These are phyloP conservation scores for Pantherophis vulpinus DNA, from an alignment of 2,797 vertebrate genomes.

Conservation along the genomic window DNA sequence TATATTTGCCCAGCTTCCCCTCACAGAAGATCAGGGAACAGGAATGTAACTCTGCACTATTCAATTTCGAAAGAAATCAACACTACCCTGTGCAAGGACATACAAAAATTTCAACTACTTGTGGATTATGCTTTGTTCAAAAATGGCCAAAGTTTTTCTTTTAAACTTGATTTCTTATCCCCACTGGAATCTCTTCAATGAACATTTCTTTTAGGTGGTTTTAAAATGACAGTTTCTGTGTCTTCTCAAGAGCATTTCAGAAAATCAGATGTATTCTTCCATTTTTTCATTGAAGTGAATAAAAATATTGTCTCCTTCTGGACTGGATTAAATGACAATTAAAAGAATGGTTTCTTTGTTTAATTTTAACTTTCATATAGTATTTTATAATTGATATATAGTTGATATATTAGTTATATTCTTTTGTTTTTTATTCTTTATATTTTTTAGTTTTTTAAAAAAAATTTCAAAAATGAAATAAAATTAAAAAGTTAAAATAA, in stretches of 20 bases:
- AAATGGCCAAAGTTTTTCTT: slow-evolving; percentile 8
- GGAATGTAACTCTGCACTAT: not conserved
- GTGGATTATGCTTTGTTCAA: not conserved
- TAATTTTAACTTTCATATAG: no score
- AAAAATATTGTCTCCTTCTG: not conserved
- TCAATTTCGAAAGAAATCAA: not conserved
- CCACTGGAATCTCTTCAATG: not conserved
- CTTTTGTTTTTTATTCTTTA: not conserved
- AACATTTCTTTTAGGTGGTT: not conserved
- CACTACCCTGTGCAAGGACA: not conserved
- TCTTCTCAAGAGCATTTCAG: not conserved
- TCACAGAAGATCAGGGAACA: not conserved
- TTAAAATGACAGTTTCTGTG: slow-evolving; percentile 13
- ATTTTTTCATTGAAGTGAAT: slow-evolving; percentile 6
- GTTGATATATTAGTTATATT: not conserved
- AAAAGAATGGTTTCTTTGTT: no score
- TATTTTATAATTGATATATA: no score
- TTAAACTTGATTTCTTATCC: not conserved
- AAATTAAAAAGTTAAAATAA: no score
- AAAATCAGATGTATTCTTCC: not conserved
- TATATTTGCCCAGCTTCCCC: not conserved
- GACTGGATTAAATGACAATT: no score
- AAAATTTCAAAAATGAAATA: no score
- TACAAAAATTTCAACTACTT: not conserved
- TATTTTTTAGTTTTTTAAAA: not conserved